Conservation (phyloP, 1,140 invertebrate species). For the Paraescarpia echinospica region DNA sequence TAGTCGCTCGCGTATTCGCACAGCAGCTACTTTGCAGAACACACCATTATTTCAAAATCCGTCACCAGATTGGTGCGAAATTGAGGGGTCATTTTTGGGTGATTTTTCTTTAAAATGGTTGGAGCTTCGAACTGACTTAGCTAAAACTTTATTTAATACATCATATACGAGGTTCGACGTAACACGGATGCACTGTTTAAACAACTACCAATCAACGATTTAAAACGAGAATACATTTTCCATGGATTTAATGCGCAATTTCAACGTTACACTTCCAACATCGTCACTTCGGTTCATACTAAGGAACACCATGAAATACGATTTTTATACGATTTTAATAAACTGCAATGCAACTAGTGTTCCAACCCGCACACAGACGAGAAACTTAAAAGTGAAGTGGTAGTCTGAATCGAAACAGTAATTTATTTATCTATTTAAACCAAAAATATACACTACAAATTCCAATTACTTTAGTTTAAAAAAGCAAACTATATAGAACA, state of each 20-base stretch:
- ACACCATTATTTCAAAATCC: too few relatives aligned
- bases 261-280: neutral
- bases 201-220: too few relatives aligned
- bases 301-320: neutral
- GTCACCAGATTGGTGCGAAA: too few relatives aligned
- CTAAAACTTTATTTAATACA: too few relatives aligned
- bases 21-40: too few relatives aligned
- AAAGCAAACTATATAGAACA: neutral
- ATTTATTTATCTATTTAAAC: neutral
- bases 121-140: too few relatives aligned
- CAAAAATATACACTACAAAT: neutral
- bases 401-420: neutral
- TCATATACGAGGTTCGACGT: too few relatives aligned
- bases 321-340: neutral
- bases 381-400: neutral
- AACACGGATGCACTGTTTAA: too few relatives aligned
- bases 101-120: too few relatives aligned
- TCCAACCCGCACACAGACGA: neutral
- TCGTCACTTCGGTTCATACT: neutral
- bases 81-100: too few relatives aligned
- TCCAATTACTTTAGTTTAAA: neutral
- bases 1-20: too few relatives aligned
- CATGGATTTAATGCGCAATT: neutral
- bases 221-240: neutral
- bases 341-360: neutral